phyloP scores from a whole-genome alignment of 1,140 invertebrate species.

The Trinorchestia longiramus region DNA sequence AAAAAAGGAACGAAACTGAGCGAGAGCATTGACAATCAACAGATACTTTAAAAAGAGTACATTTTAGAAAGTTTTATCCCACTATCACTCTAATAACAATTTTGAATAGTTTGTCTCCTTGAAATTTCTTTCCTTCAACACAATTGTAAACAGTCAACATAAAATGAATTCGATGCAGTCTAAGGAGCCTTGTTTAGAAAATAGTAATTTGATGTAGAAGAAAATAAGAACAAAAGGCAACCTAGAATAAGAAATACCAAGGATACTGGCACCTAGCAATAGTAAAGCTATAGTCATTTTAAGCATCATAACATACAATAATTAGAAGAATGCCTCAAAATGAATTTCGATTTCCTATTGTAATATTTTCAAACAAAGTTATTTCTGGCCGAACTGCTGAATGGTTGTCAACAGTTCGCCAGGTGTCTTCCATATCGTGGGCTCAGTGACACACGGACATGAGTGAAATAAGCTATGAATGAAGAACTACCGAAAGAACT shows the following conservation, averaged over 20 bases:
- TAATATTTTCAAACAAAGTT: not conserved
- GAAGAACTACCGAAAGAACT: not conserved
- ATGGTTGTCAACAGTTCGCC: not conserved
- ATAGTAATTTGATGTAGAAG: not conserved
- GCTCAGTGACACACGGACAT: not conserved
- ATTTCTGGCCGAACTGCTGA: not conserved
- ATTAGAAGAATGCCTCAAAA: not conserved
- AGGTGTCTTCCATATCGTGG: not conserved
- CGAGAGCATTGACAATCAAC: not conserved
- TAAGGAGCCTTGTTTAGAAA: not conserved
- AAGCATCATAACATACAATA: not conserved
- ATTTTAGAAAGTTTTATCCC: no score
- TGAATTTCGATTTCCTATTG: not conserved
- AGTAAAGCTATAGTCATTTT: not conserved
- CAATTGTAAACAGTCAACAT: not conserved
- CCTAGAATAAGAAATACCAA: not conserved
- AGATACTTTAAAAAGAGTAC: no score
- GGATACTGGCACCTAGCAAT: not conserved
- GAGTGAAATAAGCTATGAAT: not conserved
- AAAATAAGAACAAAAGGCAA: not conserved
- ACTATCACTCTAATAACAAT: no score
- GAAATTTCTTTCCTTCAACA: no score
- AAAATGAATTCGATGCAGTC: not conserved
- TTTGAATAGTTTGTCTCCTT: no score
- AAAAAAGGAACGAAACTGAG: not conserved